phyloP scores from a whole-genome alignment of 2,797 vertebrate genomes.

The Leuciscus waleckii region DNA sequence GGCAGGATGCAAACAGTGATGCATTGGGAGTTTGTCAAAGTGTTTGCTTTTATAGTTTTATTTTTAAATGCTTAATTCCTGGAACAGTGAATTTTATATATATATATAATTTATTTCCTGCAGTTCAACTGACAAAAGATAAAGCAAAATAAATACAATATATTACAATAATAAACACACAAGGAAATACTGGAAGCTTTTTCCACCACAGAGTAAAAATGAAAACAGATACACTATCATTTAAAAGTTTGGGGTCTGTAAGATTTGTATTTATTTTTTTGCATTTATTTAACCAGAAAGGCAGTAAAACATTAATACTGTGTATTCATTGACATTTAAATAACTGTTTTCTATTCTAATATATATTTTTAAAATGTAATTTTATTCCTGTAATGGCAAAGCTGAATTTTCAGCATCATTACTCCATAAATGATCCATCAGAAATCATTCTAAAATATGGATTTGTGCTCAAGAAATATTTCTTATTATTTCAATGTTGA shows the following conservation, averaged over 20 bases:
- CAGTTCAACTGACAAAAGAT: neutral
- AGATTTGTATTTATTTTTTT: neutral
- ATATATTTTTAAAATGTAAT: neutral
- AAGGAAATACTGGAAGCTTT: neutral
- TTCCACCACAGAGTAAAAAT: too few relatives aligned
- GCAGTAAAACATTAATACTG: too few relatives aligned
- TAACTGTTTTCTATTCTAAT: neutral
- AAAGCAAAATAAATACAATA: neutral
- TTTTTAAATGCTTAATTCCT: constrained; percentile 5
- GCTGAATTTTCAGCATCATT: neutral
- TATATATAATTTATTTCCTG: neutral
- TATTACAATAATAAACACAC: neutral
- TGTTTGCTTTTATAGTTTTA: neutral
- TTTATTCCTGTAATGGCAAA: neutral
- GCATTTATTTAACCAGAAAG: neutral
- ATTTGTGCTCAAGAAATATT: neutral
- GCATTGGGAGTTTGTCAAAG: neutral
- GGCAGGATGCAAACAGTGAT: constrained; percentile 1
- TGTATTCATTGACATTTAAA: neutral
- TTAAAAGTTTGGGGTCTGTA: neutral
- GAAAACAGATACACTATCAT: neutral
- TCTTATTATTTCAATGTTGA: neutral
- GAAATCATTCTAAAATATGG: neutral
- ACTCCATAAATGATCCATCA: neutral
- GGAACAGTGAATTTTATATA: neutral